A percentile compares a stretch with the other conserved stretches of the same genome.
Evolutionary conservation across 2,888 invertebrate genomes (phyloP).

Genomic region (Clunio marinus): DNA sequence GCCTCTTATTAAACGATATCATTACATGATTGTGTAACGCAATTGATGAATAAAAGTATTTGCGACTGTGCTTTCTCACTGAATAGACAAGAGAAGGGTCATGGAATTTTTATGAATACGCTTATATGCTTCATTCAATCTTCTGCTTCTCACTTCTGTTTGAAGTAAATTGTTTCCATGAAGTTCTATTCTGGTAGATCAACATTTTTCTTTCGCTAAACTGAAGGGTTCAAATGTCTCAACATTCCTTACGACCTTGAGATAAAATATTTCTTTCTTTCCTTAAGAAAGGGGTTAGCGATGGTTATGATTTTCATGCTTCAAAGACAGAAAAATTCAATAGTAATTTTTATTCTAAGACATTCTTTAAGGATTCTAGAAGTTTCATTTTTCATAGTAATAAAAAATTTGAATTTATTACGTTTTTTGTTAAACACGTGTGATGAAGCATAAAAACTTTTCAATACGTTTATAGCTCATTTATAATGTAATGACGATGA

Average conservation of each 20-base stretch:
- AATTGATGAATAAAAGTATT: background rate
- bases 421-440: background rate
- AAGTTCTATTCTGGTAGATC: too few relatives aligned
- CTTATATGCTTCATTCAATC: background rate
- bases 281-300: too few relatives aligned
- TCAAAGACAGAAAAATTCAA: too few relatives aligned
- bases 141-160: background rate
- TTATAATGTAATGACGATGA: background rate
- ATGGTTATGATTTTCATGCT: too few relatives aligned
- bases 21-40: background rate
- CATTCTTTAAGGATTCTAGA: too few relatives aligned
- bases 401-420: background rate
- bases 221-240: too few relatives aligned
- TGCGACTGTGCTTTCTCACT: background rate
- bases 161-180: too few relatives aligned
- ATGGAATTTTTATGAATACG: background rate
- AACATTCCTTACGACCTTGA: too few relatives aligned
- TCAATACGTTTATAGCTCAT: background rate
- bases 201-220: too few relatives aligned
- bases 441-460: background rate
- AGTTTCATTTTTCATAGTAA: too few relatives aligned
- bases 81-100: conserved; percentile 20
- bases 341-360: too few relatives aligned
- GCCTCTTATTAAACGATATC: background rate
- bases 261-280: too few relatives aligned